A percentile compares a stretch with the other conserved stretches of the same genome.
phyloP scores from a whole-genome alignment of 2,797 vertebrate genomes.

The Alectoris magna region DNA sequence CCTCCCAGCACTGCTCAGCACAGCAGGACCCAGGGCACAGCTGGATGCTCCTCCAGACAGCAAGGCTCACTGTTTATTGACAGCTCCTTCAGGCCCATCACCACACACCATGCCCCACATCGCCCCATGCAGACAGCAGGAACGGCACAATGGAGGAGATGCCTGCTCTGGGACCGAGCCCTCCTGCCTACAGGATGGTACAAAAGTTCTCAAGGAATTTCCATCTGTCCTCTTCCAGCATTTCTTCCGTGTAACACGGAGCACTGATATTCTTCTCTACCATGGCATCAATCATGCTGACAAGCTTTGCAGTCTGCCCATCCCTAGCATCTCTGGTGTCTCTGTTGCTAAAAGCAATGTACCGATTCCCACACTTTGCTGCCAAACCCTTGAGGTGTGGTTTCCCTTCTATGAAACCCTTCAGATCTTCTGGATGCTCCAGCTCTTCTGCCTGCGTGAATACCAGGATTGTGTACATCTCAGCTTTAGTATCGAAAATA shows the following conservation, averaged over 20 bases:
- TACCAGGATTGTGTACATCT: constrained; percentile 79
- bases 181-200: too few species aligned
- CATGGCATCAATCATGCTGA: not conserved
- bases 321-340: not conserved
- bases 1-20: too few species aligned
- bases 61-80: too few species aligned
- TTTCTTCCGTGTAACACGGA: not conserved
- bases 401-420: not conserved
- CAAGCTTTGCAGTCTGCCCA: constrained; percentile 21
- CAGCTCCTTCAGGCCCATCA: too few species aligned
- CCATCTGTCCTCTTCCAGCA: not conserved
- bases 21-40: too few species aligned
- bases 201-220: too few species aligned
- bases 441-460: constrained; percentile 87
- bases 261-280: not conserved
- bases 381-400: not conserved
- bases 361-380: not conserved
- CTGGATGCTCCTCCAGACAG: too few species aligned
- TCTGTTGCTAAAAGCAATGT: constrained; percentile 9
- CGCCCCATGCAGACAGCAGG: too few species aligned
- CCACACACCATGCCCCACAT: too few species aligned
- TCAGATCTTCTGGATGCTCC: not conserved
- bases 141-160: too few species aligned
- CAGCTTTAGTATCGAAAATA: constrained; percentile 76
- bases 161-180: too few species aligned